These are phyloP conservation scores for Rhinella marina DNA, from an alignment of 2,797 vertebrate species.

Conservation along the genomic window DNA sequence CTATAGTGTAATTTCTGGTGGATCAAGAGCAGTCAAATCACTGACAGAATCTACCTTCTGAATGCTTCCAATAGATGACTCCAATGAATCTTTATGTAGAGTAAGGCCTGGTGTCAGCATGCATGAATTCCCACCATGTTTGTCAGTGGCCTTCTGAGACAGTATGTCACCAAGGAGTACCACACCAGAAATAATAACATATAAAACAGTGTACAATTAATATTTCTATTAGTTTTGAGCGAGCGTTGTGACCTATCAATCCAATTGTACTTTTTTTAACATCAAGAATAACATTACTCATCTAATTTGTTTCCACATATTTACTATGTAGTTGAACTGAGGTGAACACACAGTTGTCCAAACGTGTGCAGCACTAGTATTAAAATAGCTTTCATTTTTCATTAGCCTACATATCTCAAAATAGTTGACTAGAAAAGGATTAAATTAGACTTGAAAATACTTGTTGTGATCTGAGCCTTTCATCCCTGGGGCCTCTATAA, in stretches of 20 bases:
- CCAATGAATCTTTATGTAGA: neutral
- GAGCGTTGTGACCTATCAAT: neutral
- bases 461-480: slow-evolving; percentile 33
- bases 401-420: slow-evolving; percentile 25
- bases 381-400: slow-evolving; percentile 18
- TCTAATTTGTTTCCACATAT: neutral
- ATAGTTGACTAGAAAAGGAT: slow-evolving; percentile 33
- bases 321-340: neutral
- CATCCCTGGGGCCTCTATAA: slow-evolving; percentile 36
- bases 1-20: neutral
- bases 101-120: neutral
- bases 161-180: neutral
- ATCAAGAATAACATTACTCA: slow-evolving; percentile 13
- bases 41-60: too few relatives aligned
- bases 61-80: neutral
- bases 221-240: neutral
- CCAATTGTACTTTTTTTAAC: neutral
- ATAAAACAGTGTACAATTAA: neutral
- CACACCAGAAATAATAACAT: neutral
- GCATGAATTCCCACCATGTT: neutral
- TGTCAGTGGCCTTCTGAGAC: neutral
- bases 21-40: too few relatives aligned
- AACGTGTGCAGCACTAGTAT: neutral
- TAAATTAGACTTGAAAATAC: slow-evolving; percentile 45
- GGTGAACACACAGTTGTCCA: neutral